Base-by-base conservation (phyloP, 2,113 vertebrate species). In the Solenodon paradoxus region DNA sequence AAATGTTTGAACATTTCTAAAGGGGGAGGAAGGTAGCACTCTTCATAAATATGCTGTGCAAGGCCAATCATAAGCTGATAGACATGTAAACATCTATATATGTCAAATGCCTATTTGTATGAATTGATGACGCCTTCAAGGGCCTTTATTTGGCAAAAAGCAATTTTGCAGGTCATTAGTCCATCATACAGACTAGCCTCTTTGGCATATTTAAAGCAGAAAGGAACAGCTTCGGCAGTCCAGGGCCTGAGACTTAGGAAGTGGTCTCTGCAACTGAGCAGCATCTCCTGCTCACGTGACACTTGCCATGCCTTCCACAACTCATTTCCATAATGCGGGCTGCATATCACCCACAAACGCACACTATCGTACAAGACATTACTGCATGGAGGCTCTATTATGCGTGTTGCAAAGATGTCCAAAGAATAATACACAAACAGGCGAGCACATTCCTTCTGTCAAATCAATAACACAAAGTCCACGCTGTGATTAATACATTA, bases 131-230 rank as follows among this genome's bases (percentile, higher is more conserved):
- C 72, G 66, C 10, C 57, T 90, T 63, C 66, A 87, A 72, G 55
- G 64, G 26, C 20, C 64, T 87, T 80, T 53, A 10, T 87, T 87
- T 90, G 84, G 53, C 75, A 55, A 72, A 42, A 92, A 93, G 68
- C 22, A 88, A 88, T 97, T 96, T 96, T 97, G 42, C 38, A 68
- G 78, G 61, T 22, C 55, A 16, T 77, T 63, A 47, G 66, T 80
- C 53, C 89, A 91, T 75, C 55, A 51, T 85, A 90, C 51, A 84
- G 84, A 89, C 88, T 42, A 59, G 49, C 66, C 61, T 96, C 45
- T 81, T 77, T 0, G 1, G 15, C 66, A 89, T 12, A 84, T 32
- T 63, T 72, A 88, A 79, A 81, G 92, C 47, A 90, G 49, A 53
- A 40, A 45, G 94, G 85, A 71, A 24, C 17, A 5, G 57, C 40